phyloP scores from a whole-genome alignment of 2,888 invertebrate species.

The Hirtodrosophila alboralis region DNA sequence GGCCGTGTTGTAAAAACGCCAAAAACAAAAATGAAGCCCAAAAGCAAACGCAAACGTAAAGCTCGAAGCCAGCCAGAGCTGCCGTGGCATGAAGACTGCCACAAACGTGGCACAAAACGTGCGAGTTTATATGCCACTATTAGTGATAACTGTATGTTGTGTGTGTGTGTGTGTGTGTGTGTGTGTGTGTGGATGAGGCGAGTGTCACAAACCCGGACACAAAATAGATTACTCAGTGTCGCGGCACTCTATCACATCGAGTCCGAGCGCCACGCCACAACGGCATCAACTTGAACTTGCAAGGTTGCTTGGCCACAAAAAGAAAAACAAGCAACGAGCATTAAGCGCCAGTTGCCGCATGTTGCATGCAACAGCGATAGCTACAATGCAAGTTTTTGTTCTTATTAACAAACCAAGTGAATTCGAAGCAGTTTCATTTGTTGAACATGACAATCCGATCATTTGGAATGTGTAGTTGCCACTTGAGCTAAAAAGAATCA shows the following conservation, averaged over 20 bases:
- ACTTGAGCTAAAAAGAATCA: too few relatives aligned
- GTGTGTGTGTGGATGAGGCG: conserved; percentile 16
- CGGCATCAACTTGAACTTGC: conserved; percentile 36
- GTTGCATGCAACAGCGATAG: not conserved
- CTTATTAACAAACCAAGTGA: too few relatives aligned
- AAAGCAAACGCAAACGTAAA: conserved; percentile 39
- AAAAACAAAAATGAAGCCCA: conserved; percentile 68
- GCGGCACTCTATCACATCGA: conserved; percentile 71
- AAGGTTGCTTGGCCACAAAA: conserved; percentile 19
- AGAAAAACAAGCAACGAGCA: conserved; percentile 9
- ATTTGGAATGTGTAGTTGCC: too few relatives aligned
- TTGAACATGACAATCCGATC: too few relatives aligned
- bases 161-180: conserved; percentile 7
- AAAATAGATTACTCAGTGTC: conserved; percentile 77
- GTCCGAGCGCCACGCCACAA: conserved; percentile 21
- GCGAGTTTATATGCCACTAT: conserved; percentile 73
- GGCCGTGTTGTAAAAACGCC: conserved; percentile 73
- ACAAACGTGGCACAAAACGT: conserved; percentile 67
- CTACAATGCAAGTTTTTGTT: too few relatives aligned
- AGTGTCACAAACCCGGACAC: conserved; percentile 54
- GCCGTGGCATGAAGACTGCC: conserved; percentile 6
- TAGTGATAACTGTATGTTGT: conserved; percentile 45
- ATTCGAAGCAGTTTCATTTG: too few relatives aligned
- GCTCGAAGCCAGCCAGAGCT: conserved; percentile 1
- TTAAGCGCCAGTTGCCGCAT: conserved; percentile 1